Percentiles rank a stretch among this genome's conserved stretches.
Evolutionary conservation across 2,797 vertebrate genomes (phyloP).

Genomic region (Cyprinodon diabolis): DNA sequence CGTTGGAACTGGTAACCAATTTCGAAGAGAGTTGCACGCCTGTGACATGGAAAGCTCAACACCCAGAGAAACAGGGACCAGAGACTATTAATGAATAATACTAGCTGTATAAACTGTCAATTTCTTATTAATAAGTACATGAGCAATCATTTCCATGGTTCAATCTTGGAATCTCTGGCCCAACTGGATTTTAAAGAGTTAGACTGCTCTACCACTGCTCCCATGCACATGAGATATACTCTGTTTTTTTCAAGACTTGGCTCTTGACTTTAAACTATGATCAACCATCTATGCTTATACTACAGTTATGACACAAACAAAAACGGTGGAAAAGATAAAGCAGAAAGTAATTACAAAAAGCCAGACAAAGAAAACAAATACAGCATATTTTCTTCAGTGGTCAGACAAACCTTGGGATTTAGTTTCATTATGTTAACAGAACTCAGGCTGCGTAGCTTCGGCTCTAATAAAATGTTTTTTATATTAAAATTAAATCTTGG

Average conservation of each 20-base stretch:
- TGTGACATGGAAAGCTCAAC: background rate
- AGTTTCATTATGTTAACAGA: slow-evolving; percentile 2
- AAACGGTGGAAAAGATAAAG: background rate
- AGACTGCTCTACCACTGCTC: too few relatives aligned
- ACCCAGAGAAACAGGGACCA: background rate
- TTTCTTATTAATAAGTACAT: background rate
- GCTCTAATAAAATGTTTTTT: slow-evolving; percentile 13
- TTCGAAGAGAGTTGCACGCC: background rate
- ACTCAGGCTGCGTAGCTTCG: slow-evolving; percentile 4
- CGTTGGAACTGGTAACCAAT: background rate
- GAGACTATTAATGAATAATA: background rate
- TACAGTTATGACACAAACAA: background rate
- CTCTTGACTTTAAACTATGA: background rate
- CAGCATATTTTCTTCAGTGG: background rate
- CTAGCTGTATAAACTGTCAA: background rate
- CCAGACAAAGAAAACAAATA: background rate
- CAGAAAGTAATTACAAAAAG: background rate
- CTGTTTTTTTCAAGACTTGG: background rate
- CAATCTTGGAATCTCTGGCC: too few relatives aligned
- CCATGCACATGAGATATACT: background rate
- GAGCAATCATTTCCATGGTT: background rate
- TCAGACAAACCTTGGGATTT: slow-evolving; percentile 9
- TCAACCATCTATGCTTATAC: background rate
- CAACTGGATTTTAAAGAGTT: background rate
- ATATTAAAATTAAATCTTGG: slow-evolving; percentile 22